Base-by-base conservation (phyloP, 2,888 invertebrate species). In the Drosophila rellima region DNA sequence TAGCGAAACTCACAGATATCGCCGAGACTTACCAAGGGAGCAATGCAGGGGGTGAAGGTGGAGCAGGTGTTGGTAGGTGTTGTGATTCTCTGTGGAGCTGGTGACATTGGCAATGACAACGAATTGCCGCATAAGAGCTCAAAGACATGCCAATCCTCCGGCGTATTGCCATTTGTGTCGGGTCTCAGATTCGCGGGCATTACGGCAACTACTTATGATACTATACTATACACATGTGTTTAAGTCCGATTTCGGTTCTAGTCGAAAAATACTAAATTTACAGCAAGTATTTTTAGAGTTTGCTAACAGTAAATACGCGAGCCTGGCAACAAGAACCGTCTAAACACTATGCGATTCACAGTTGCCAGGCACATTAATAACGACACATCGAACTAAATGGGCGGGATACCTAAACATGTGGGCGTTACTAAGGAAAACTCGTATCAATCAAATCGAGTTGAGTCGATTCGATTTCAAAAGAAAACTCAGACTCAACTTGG, bases 141-240 rank as follows among this genome's bases (percentile, higher is more conserved):
- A 91, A 95, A 96, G 73, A 96, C 94, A 90, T 94, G 94, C 95
- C 96, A 96, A 91, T 96, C 96, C 90, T 96, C 96, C 74, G 94
- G 93, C 29, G 94, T 93, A 87, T 94, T 94, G 47, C 92, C 92
- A 66, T 74, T 78, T 48, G 89, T 85, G 18, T 26, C 47, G 20
- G 85, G 72, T 23, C 85, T 65, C 50, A 61, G 59, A 82, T 89
- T 74, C 7, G 63, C 68, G 10, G 84, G 84, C 84, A 85, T 85
- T 70, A 17, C 40, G 20, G 17, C 33, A 54, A 29, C 42, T 7
- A 44, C 31, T 20, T 35, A 17, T 23, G 5, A 44, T 40, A 31
- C 48, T 48, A 37, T 29, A 57, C 47, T 37, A 29, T 54, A 37
- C 10, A 35, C 44, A 33, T 18, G 29, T 48, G 26, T 18, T 57